Base-by-base conservation (phyloP, 2,888 invertebrate species). In the Hydroisotoma schaefferi region DNA sequence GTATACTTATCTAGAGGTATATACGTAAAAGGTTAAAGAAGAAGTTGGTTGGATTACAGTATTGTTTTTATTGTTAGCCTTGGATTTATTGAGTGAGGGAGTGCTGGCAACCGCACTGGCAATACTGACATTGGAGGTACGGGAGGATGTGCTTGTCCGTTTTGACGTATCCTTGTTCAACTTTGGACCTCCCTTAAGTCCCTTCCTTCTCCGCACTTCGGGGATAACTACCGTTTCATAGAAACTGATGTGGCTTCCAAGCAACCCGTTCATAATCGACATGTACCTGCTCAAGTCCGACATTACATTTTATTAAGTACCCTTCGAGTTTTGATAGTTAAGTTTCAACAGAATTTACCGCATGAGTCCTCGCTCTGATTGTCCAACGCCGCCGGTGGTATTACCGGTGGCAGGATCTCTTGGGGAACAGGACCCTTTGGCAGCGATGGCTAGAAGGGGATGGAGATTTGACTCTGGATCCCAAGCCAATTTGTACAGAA, bases 221-320 rank as follows among this genome's bases (percentile, higher is more conserved):
- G 59, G 52, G 1, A 65, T 10, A 2, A 69, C 69, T 1, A 61
- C 61, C 15, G 63, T 61, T 40, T 71, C 71, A 46, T 65, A 67
- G 46, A 58, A 69, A 20, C 57, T 65, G 20, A 71, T 61, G 40
- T 71, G 69, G 6, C 67, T 61, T 29, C 68, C 69, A 1, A 71
- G 47, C 15, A 69, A 29, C 1, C 66, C 61, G 2, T 64, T 68
- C 22, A 65, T 60, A 33, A 71, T 58, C 18, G 57, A 51, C 47
- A 69, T 53, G 55, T 69, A 69, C 2, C 71, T 64, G 22, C 20
- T 18, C 43, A 43, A 33, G 33, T 33, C 33, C 8, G 15, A 10
- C 15, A 15, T 33, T 33, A 33, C 15, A 33, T 33, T 33, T 33
- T 10, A 33, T 18, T n/a, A n/a, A n/a, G n/a, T n/a, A n/a, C n/a